Evolutionary conservation across 1,140 invertebrate species (phyloP), one percentile per base, ranked within the genome.

Genomic region (Antheraea mylitta): DNA sequence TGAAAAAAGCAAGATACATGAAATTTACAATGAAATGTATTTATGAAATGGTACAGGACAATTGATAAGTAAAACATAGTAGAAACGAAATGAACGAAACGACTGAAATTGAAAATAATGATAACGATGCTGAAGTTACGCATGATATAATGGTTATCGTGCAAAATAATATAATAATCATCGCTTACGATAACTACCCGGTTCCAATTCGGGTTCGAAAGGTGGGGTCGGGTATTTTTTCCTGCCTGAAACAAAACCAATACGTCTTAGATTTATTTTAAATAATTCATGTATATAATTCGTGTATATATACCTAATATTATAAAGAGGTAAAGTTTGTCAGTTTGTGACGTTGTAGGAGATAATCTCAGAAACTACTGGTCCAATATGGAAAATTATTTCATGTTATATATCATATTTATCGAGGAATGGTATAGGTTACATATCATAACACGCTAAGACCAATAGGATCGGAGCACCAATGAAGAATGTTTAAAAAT

Each of bases 201-300:
- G 72, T 70, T 90, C 86, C 82, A 85, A 76, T 58, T 90, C 86
- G 53, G 78, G 74, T 74, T 90, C 88, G 67, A 82, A 85, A 48
- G 83, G 76, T 30, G 85, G 82, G 22, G 77, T 80, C 68, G 81
- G 68, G 70, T 88, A 89, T 70, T 88, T 89, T 86, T 88, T 88
- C 79, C 85, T 86, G 79, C 88, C 88, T 90, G 86, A 61, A 90
- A 90, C 80, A 83, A 83, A 69, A 82, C 72, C 71, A 71, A 74
- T 42, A 45, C 18, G 9, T 45, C 48, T 0, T 48, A n/a, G 18
- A 45, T 48, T 42, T 48, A 19, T 38, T 22, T 9, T 9, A 7
- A 48, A 48, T 1, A 16, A 13, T 16, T 11, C 11, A 53, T 53
- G 22, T 16, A 2, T 53, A 16, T 10, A 13, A 53, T 53, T 53